Base-by-base conservation (phyloP, 2,113 vertebrate genomes). In the Anhinga anhinga region DNA sequence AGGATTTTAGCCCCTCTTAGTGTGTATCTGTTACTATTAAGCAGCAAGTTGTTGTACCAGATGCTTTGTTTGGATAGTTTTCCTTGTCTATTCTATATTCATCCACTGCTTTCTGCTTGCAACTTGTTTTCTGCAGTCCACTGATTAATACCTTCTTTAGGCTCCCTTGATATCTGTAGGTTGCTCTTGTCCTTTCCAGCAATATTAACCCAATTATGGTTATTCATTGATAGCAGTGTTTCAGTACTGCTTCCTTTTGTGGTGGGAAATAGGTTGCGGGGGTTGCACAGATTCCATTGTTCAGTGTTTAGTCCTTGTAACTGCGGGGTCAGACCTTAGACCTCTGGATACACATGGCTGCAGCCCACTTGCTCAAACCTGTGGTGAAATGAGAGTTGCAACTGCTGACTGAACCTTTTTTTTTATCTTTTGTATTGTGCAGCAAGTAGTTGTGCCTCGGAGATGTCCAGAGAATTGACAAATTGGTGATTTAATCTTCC, bases 11-110 rank as follows among this genome's bases (percentile, higher is more conserved):
- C 15, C 29, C 34, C 16, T 67, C 32, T 70, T 21, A 10, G 14
- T 58, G 53, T 34, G 10, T 69, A 4, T 38, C 32, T 83, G 17
- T 42, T 49, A 2, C 15, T 66, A 0, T 23, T 38, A 27, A 66
- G 5, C 50, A 82, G 44, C 47, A 45, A 56, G 12, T 34, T 9
- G 10, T 40, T 58, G n/a, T 7, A 4, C 2, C 18, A 13, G 47
- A 26, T 34, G 34, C 17, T 61, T 73, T 65, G 7, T 82, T 34
- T 63, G 61, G 56, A 8, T 53, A 2, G 44, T 93, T 92, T 88
- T 53, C 36, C 4, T 1, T 11, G 3, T 15, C 8, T 65, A 0
- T 34, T 42, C 15, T 73, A 0, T 49, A 8, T 90, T 93, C 49
- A 34, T 85, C 38, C 26, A 18, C 38, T 18, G 3, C n/a, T 82